Evolutionary conservation across 1,140 invertebrate genomes (phyloP).

Genomic region (Andrena cerasifolii): DNA sequence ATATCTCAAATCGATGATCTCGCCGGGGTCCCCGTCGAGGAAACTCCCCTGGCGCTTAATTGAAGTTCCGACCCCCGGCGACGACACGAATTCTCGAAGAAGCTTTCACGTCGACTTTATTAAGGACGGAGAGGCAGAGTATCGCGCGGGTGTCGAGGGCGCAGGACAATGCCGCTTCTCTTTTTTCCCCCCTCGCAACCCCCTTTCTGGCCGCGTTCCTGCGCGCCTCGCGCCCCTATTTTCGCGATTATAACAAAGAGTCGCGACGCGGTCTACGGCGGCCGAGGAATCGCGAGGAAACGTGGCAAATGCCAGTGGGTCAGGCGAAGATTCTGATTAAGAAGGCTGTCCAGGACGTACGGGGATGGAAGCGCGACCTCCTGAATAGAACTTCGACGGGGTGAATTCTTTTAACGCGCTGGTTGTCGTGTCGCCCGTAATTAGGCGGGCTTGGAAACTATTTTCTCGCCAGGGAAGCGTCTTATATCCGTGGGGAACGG

Average conservation of each 20-base stretch:
- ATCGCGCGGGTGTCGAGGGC: conserved; percentile 35
- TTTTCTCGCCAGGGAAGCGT: neutral
- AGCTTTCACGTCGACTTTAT: conserved; percentile 51
- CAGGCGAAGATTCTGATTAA: conserved; percentile 67
- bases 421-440: neutral
- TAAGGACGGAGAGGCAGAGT: conserved; percentile 28
- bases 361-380: neutral
- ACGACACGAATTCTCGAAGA: conserved; percentile 18
- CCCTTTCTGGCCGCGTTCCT: neutral
- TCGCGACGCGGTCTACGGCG: conserved; percentile 34
- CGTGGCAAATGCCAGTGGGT: conserved; percentile 59
- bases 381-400: neutral
- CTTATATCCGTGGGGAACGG: no score
- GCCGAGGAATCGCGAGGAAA: conserved; percentile 55
- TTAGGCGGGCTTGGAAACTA: neutral
- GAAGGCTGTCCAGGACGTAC: conserved; percentile 26
- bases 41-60: conserved; percentile 21
- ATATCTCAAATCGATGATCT: neutral
- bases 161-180: conserved; percentile 32
- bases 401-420: conserved; percentile 36
- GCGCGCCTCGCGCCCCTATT: conserved; percentile 13
- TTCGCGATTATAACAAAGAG: conserved; percentile 55
- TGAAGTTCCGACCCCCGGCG: conserved; percentile 10
- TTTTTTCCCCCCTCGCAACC: neutral
- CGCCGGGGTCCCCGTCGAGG: neutral